Evolutionary conservation across 1,140 invertebrate genomes (phyloP).

Genomic region (Potamilus streckersoni): DNA sequence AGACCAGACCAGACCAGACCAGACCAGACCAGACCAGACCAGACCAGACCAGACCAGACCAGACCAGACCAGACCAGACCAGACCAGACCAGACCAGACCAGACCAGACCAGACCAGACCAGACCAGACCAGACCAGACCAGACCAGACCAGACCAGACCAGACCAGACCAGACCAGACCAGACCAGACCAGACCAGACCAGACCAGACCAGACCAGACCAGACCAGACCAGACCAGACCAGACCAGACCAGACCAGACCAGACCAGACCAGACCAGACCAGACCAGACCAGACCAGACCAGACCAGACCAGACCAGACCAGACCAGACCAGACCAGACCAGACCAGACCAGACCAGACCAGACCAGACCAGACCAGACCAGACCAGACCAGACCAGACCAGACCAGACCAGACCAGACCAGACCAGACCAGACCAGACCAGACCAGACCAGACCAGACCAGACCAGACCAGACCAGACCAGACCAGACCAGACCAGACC

Average conservation of each 20-base stretch:
- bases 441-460: constrained; percentile 18
- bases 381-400: constrained; percentile 24
- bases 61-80: too few species aligned
- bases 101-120: constrained; percentile 9
- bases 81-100: too few species aligned
- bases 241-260: too few species aligned
- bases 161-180: constrained; percentile 13
- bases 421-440: constrained; percentile 13
- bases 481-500: constrained; percentile 20
- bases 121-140: constrained; percentile 20
- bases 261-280: too few species aligned
- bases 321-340: constrained; percentile 20
- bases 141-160: constrained; percentile 20
- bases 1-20: too few species aligned
- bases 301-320: constrained; percentile 16
- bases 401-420: constrained; percentile 17
- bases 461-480: constrained; percentile 29
- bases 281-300: constrained; percentile 25
- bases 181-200: too few species aligned
- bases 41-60: too few species aligned
- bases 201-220: too few species aligned
- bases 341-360: constrained; percentile 21
- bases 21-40: too few species aligned
- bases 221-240: too few species aligned
- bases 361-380: constrained; percentile 30